Evolutionary conservation across 1,140 invertebrate species (phyloP).

Genomic region (Ceratosolen fusciceps): DNA sequence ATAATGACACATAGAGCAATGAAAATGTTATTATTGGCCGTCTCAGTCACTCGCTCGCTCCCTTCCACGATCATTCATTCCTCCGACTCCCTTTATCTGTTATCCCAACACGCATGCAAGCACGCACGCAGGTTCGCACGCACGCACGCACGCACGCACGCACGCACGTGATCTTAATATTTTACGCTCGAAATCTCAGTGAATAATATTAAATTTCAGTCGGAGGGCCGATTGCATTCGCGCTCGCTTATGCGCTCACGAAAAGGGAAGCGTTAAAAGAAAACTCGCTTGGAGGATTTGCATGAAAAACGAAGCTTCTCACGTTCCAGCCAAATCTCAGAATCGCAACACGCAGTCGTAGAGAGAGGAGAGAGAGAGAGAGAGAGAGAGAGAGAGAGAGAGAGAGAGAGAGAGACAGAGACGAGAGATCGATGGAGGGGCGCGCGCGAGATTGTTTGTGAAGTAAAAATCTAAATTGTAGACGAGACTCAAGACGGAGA

Average conservation of each 20-base stretch:
- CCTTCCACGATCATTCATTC: no score
- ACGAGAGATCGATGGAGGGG: neutral
- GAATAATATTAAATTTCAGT: constrained; percentile 38
- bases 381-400: constrained; percentile 2
- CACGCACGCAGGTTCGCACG: no score
- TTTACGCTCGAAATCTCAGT: neutral
- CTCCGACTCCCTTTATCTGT: no score
- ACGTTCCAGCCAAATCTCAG: constrained; percentile 38
- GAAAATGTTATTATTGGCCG: no score
- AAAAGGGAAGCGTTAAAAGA: constrained; percentile 33
- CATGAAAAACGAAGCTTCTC: constrained; percentile 48
- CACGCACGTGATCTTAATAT: neutral
- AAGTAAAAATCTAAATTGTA: constrained; percentile 50
- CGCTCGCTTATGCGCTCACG: neutral
- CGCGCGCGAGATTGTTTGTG: constrained; percentile 41
- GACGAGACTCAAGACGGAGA: constrained; percentile 43
- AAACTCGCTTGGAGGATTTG: constrained; percentile 35
- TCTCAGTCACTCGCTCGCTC: no score
- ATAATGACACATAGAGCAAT: no score
- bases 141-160: neutral
- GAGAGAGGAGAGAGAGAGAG: neutral
- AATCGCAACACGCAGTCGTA: constrained; percentile 34
- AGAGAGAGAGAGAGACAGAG: neutral
- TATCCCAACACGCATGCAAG: no score
- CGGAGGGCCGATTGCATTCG: neutral